Base-by-base conservation (phyloP, 2,113 vertebrate species). In the Vulpes lagopus region DNA sequence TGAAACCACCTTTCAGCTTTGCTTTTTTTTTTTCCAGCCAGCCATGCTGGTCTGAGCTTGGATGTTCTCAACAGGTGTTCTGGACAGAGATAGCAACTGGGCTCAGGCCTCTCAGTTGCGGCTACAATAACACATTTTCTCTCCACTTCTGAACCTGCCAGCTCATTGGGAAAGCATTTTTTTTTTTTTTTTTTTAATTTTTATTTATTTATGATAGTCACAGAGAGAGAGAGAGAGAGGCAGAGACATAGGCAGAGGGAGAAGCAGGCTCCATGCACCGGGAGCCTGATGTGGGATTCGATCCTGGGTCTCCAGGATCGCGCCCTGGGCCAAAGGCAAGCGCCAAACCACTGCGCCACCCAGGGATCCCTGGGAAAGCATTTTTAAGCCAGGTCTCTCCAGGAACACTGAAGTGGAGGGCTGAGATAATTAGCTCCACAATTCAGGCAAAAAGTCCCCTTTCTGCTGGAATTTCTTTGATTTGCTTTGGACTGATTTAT, bases 381-480 rank as follows among this genome's bases (percentile, higher is more conserved):
- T 23, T 92, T 76, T 59, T n/a, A 59, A 64, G 85, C 53, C 49
- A 97, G 57, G n/a, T 94, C 87, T 97, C 59, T 57, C 87, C 53
- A 92, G 71, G 0, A 16, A 82, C 27, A 5, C 71, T 55, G 3
- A 53, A 67, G 12, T 53, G 82, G 73, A 85, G 15, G 30, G 65
- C 2, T 22, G 57, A 95, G 82, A 94, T 93, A 86, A 83, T 80
- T 60, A 89, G 57, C 8, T n/a, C 5, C 8, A 83, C 17, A 59
- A 71, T 59, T 97, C 67, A 82, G 53, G 91, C n/a, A 82, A 91
- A 82, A 89, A 3, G 2, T 35, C 43, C 62, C 78, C 23, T 35
- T 86, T 93, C 84, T 73, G 38, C 53, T 22, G 83, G 32, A 76
- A 91, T 89, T 78, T 96, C 88, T 96, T 96, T 79, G 78, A 91